These are phyloP conservation scores for Drosophila parabipectinata DNA, from an alignment of 1,140 invertebrate species.

Conservation along the genomic window DNA sequence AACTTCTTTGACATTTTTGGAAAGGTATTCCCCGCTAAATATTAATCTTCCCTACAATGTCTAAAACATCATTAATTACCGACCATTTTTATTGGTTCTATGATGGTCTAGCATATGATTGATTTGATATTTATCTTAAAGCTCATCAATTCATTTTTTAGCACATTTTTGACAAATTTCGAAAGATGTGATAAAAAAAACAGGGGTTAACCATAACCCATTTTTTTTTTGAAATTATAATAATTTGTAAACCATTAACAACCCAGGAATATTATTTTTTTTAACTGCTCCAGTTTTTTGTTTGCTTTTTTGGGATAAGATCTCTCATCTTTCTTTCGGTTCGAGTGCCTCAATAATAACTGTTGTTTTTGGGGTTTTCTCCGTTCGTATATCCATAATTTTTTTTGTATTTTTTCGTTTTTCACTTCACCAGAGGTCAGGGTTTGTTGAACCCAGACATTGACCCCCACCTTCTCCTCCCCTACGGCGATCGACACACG, in stretches of 20 bases:
- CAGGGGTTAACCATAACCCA: too few relatives aligned
- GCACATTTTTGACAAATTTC: neutral
- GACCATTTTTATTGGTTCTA: neutral
- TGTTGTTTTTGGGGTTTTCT: slow-evolving; percentile 37
- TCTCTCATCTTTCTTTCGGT: slow-evolving; percentile 25
- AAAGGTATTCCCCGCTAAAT: too few relatives aligned
- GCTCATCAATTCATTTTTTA: neutral
- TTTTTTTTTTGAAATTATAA: too few relatives aligned
- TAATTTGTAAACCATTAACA: too few relatives aligned
- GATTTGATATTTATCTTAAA: neutral
- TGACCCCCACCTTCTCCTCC: slow-evolving; percentile 64
- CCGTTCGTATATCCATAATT: slow-evolving; percentile 1
- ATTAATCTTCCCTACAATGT: neutral
- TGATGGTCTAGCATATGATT: slow-evolving; percentile 12
- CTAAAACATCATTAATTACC: slow-evolving; percentile 12
- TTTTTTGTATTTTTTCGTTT: slow-evolving; percentile 13
- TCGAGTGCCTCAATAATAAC: slow-evolving; percentile 34
- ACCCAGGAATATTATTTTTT: too few relatives aligned
- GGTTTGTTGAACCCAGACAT: slow-evolving; percentile 69
- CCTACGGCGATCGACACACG: slow-evolving; percentile 54
- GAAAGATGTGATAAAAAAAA: too few relatives aligned
- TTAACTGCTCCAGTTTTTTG: slow-evolving; percentile 23
- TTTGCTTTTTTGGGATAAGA: slow-evolving; percentile 12
- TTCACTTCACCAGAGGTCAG: slow-evolving; percentile 50
- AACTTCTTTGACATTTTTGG: too few relatives aligned